phyloP scores from a whole-genome alignment of 2,888 invertebrate genomes.

The Drosophila greeni region DNA sequence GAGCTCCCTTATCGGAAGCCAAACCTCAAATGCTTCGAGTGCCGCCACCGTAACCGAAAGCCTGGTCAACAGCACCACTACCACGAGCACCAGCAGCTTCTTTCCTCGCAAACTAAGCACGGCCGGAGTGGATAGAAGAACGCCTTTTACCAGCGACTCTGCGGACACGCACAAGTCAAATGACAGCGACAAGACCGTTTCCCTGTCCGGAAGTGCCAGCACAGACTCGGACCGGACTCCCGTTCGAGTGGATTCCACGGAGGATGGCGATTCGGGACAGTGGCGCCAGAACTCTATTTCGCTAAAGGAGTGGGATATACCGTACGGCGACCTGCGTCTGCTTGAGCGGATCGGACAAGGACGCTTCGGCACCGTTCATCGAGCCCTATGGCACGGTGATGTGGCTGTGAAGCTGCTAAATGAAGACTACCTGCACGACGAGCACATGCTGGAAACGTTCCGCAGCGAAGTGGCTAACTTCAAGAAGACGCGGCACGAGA shows the following conservation, averaged over 20 bases:
- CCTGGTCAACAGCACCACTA: slow-evolving; percentile 46
- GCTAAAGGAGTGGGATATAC: slow-evolving; percentile 98
- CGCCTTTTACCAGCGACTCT: slow-evolving; percentile 76
- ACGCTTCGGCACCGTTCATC: slow-evolving; percentile 95
- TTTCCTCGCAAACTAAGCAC: slow-evolving; percentile 80
- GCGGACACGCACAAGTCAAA: slow-evolving; percentile 82
- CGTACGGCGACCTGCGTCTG: slow-evolving; percentile 94
- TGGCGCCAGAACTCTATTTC: slow-evolving; percentile 94
- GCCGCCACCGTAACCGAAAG: slow-evolving; percentile 45
- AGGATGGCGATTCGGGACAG: slow-evolving; percentile 85
- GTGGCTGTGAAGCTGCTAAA: slow-evolving; percentile 97
- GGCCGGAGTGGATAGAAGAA: slow-evolving; percentile 72
- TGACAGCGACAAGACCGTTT: slow-evolving; percentile 86
- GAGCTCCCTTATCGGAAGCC: slow-evolving; percentile 53
- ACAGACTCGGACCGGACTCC: slow-evolving; percentile 91
- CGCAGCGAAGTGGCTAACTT: slow-evolving; percentile 97
- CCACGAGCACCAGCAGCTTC: slow-evolving; percentile 64
- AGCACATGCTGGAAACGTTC: slow-evolving; percentile 94
- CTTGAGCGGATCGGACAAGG: slow-evolving; percentile 94
- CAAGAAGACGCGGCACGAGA: slow-evolving; percentile 98
- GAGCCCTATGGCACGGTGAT: slow-evolving; percentile 98
- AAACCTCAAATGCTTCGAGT: slow-evolving; percentile 53
- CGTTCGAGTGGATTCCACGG: slow-evolving; percentile 87
- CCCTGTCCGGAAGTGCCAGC: slow-evolving; percentile 86
- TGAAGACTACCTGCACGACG: slow-evolving; percentile 93